A percentile compares a stretch with the other conserved stretches of the same genome.
Evolutionary conservation across 1,140 invertebrate genomes (phyloP).

Genomic region (Lineus longissimus): DNA sequence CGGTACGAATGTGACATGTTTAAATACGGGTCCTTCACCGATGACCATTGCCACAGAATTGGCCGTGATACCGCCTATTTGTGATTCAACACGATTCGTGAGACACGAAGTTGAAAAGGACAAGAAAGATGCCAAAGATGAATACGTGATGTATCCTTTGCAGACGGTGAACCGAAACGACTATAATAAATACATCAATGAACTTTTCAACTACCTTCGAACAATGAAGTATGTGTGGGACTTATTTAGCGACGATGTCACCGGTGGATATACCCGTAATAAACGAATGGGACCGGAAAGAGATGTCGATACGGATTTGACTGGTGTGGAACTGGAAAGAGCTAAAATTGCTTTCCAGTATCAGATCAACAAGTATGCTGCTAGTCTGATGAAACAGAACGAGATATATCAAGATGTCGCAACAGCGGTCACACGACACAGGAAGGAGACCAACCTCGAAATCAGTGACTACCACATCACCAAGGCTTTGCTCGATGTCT

Average conservation of each 20-base stretch:
- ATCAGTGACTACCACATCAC: slow-evolving; percentile 3
- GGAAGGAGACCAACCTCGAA: neutral
- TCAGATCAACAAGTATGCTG: slow-evolving; percentile 2
- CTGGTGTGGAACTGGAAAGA: neutral
- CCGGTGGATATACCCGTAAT: neutral
- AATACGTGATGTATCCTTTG: neutral
- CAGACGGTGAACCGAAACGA: slow-evolving; percentile 1
- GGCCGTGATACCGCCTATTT: neutral
- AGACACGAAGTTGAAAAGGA: slow-evolving; percentile 5
- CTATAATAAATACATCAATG: slow-evolving; percentile 2
- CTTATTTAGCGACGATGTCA: slow-evolving; percentile 3
- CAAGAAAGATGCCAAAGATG: slow-evolving; percentile 7
- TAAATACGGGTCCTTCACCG: neutral
- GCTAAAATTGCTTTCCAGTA: slow-evolving; percentile 2
- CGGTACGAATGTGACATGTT: slow-evolving; percentile 1
- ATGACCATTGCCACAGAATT: slow-evolving; percentile 4
- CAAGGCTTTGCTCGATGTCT: neutral
- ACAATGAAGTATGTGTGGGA: slow-evolving; percentile 4
- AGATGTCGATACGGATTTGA: neutral
- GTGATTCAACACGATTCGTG: neutral
- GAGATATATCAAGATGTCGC: slow-evolving; percentile 5
- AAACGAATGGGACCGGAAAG: neutral
- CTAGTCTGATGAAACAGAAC: neutral
- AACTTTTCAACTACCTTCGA: slow-evolving; percentile 3
- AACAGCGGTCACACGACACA: neutral